Percentiles rank a stretch among this genome's conserved stretches.
Conservation (phyloP, 1,140 invertebrate genomes). For the Drosophila trapezifrons region DNA sequence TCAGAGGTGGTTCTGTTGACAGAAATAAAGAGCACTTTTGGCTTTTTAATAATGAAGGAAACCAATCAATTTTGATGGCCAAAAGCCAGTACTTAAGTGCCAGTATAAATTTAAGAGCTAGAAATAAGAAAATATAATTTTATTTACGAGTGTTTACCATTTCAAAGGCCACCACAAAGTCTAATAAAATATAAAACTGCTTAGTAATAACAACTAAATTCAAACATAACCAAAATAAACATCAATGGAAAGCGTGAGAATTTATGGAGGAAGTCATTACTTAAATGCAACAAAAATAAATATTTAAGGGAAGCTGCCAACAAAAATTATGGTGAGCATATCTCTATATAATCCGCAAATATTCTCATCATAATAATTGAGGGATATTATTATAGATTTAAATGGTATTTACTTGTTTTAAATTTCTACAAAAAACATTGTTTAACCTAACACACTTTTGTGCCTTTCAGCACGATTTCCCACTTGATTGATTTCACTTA, state of each 20-base stretch:
- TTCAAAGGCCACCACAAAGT: background rate
- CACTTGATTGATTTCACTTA: constrained; percentile 48
- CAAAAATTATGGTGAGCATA: background rate
- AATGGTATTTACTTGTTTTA: background rate
- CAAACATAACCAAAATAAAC: background rate
- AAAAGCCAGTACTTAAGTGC: constrained; percentile 15
- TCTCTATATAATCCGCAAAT: background rate
- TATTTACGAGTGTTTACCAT: background rate
- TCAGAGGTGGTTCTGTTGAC: constrained; percentile 35
- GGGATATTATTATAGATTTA: too few species aligned
- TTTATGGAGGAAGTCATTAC: constrained; percentile 19
- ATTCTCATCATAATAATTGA: background rate
- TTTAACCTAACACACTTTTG: constrained; percentile 54
- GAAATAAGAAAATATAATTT: background rate
- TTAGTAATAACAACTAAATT: constrained; percentile 8
- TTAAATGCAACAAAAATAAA: constrained; percentile 13
- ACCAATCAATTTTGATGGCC: constrained; percentile 35
- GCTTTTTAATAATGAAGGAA: constrained; percentile 29
- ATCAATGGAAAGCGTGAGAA: background rate
- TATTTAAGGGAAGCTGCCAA: background rate
- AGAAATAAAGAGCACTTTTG: constrained; percentile 21
- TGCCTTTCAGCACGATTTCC: constrained; percentile 41
- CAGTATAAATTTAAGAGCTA: constrained; percentile 1
- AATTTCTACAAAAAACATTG: background rate
- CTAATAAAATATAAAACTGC: constrained; percentile 5